Conservation (phyloP, 2,797 vertebrate species). For the Coregonus suidteri region DNA sequence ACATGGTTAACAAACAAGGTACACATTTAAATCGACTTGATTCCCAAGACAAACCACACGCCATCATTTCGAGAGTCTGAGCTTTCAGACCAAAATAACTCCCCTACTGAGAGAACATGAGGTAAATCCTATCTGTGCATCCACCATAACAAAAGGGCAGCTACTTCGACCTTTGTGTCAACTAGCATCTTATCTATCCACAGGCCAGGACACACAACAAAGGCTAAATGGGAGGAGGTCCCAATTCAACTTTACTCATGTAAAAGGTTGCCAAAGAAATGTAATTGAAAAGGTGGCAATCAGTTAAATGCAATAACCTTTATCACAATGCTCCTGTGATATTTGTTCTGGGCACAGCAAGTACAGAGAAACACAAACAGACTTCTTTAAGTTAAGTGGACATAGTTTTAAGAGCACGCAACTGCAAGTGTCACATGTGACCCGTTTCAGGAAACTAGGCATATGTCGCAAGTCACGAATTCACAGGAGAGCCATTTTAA, state of each 20-base stretch:
- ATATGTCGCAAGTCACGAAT: too few species aligned
- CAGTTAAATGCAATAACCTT: constrained; percentile 47
- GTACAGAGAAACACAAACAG: constrained; percentile 12
- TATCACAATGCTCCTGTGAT: constrained; percentile 50
- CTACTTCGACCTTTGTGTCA: constrained; percentile 46
- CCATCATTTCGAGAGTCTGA: neutral
- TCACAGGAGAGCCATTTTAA: too few species aligned
- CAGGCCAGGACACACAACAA: constrained; percentile 32
- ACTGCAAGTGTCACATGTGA: neutral
- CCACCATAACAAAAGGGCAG: constrained; percentile 11
- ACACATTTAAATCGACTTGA: neutral
- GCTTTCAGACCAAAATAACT: neutral
- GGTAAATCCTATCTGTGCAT: constrained; percentile 21
- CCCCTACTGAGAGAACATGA: constrained; percentile 9
- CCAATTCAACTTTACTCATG: constrained; percentile 11
- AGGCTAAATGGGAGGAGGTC: constrained; percentile 14
- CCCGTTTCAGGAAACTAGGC: too few species aligned
- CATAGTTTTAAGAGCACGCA: constrained; percentile 16
- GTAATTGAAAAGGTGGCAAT: constrained; percentile 2
- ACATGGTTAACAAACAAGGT: neutral
- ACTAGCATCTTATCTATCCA: constrained; percentile 18
- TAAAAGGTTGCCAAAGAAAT: constrained; percentile 38
- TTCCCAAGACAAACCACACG: neutral
- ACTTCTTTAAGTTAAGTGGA: neutral
- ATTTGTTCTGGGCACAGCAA: constrained; percentile 15